Evolutionary conservation across 1,140 invertebrate genomes (phyloP), one percentile per base, ranked within the genome.

Genomic region (Armadillidium nasatum): DNA sequence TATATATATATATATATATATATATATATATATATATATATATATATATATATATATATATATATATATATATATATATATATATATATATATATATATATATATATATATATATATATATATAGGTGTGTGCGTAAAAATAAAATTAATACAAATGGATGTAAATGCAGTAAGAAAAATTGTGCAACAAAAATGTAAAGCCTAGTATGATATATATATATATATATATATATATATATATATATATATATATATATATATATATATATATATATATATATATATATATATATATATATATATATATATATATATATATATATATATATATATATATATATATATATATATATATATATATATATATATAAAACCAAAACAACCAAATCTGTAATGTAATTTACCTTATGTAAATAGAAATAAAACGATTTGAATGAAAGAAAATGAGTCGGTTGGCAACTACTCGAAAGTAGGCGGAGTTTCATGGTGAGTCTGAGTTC

Each of bases 331-430:
- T 33, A 33, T 60, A 60, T 60, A 60, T 60, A 60, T 60, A 60
- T 60, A 60, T 50, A 60, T 60, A 60, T 60, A 60, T 60, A 50
- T 60, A 60, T 60, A 60, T 60, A 60, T 60, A 60, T n/a, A 60
- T 60, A 60, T 60, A 19, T 15, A 60, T n/a, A 15, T 1, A 60
- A 60, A 60, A 60, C 50, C 33, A 33, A 33, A 33, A 33, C 33
- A 33, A 33, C 33, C 33, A 60, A 19, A 19, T 15, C 50, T 19
- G 11, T 60, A 60, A 60, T 60, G 50, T 19, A 60, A 60, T 60
- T 60, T 60, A 60, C 50, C 50, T 60, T 60, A 60, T 60, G 19
- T 60, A 60, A 60, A 60, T 60, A 60, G 19, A 60, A 60, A 13
- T 15, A 60, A 60, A 60, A 60, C 50, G 11, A 60, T 60, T 60